Evolutionary conservation across 2,113 vertebrate genomes (phyloP).

Genomic region (Catagonus wagneri): DNA sequence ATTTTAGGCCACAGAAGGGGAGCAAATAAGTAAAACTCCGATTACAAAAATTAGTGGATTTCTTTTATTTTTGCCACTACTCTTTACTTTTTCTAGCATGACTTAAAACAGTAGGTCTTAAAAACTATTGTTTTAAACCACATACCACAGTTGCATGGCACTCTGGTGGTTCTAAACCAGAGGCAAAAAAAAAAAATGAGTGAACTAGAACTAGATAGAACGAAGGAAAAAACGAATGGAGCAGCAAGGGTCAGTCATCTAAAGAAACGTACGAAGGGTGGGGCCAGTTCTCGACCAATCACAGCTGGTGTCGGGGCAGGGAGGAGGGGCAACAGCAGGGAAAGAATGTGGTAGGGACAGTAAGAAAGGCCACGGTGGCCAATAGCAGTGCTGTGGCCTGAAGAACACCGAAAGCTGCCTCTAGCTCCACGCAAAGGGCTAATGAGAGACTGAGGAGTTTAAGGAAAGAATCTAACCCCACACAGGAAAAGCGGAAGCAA

Average conservation of each 20-base stretch:
- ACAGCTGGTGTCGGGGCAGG: not conserved
- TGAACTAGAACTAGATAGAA: not conserved
- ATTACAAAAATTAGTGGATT: not conserved
- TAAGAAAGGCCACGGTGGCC: not conserved
- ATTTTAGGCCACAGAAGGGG: not conserved
- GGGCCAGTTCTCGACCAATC: not conserved
- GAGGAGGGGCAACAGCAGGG: not conserved
- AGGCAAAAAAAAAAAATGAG: not conserved
- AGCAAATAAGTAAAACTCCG: constrained; percentile 35
- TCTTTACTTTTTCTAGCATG: not conserved
- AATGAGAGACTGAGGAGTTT: not conserved
- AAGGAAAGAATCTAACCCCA: not conserved
- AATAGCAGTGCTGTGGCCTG: not conserved
- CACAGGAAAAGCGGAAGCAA: not conserved
- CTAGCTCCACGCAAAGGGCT: not conserved
- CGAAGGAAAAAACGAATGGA: not conserved
- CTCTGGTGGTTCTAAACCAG: not conserved
- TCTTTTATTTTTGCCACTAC: not conserved
- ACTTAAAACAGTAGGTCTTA: not conserved
- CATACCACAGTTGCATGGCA: not conserved
- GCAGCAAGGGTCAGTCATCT: not conserved
- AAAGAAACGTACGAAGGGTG: not conserved
- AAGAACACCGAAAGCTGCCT: not conserved
- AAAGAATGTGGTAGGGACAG: not conserved
- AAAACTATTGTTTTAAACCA: not conserved